Percentiles rank a stretch among this genome's conserved stretches.
These are phyloP conservation scores for Jordanella pulchra DNA, from an alignment of 2,797 vertebrate genomes.

Conservation along the genomic window DNA sequence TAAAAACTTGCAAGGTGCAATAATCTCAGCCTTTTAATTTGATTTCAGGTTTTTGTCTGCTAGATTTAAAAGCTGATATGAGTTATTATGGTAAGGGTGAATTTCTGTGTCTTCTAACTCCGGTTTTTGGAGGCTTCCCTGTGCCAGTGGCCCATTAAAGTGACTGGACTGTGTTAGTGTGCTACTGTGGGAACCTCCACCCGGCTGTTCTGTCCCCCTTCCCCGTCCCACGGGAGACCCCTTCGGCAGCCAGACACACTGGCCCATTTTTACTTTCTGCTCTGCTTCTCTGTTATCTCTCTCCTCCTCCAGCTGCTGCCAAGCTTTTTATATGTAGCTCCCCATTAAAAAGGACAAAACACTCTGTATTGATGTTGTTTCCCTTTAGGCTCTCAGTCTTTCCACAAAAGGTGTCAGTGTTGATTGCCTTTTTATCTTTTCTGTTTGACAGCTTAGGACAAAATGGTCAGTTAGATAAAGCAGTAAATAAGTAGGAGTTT, in stretches of 20 bases:
- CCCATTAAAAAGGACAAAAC: slow-evolving; percentile 26
- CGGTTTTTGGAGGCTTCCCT: slow-evolving; percentile 29
- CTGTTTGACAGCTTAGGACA: slow-evolving; percentile 16
- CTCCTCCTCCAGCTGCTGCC: slow-evolving; percentile 57
- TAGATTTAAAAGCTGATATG: neutral
- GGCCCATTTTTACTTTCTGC: slow-evolving; percentile 69
- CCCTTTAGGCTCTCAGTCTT: slow-evolving; percentile 31
- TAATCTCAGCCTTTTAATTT: neutral
- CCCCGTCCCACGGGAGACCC: slow-evolving; percentile 62
- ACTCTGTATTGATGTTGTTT: slow-evolving; percentile 40
- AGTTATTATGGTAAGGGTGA: neutral
- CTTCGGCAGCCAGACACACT: slow-evolving; percentile 72
- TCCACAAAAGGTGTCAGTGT: slow-evolving; percentile 13
- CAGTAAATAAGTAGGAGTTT: slow-evolving; percentile 15
- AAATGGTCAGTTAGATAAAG: slow-evolving; percentile 18
- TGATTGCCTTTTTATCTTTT: slow-evolving; percentile 29
- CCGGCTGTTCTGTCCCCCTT: slow-evolving; percentile 56
- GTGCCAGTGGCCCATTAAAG: slow-evolving; percentile 63
- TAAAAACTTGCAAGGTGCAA: neutral
- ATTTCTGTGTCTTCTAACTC: neutral
- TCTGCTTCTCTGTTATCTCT: slow-evolving; percentile 35
- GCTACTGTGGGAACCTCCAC: slow-evolving; percentile 53
- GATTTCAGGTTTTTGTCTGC: neutral
- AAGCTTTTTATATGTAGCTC: slow-evolving; percentile 45
- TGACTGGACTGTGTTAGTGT: slow-evolving; percentile 56